phyloP scores from a whole-genome alignment of 2,113 vertebrate species.

The Trinectes maculatus region DNA sequence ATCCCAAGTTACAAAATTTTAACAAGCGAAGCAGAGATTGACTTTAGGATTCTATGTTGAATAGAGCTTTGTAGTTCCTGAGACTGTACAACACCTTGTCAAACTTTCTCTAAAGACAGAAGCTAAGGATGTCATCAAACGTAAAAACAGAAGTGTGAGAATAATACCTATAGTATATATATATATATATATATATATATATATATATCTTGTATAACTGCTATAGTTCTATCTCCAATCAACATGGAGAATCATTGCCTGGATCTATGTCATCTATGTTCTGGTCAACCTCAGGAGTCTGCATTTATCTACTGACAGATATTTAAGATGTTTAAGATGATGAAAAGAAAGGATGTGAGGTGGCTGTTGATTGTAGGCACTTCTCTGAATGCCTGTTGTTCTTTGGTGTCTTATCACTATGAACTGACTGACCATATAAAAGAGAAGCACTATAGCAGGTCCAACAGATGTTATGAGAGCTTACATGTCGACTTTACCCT shows the following conservation, averaged over 20 bases:
- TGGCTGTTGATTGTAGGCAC: background rate
- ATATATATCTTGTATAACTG: too few relatives aligned
- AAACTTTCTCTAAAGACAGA: background rate
- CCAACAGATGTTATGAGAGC: background rate
- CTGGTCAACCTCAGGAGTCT: background rate
- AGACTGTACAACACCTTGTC: background rate
- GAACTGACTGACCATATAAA: background rate
- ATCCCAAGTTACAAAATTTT: too few relatives aligned
- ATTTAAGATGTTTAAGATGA: background rate
- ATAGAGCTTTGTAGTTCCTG: too few relatives aligned
- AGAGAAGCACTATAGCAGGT: too few relatives aligned
- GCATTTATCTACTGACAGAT: background rate
- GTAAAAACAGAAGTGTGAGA: background rate
- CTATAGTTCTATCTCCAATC: background rate
- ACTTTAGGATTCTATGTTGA: background rate
- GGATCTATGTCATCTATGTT: background rate
- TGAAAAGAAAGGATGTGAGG: conserved; percentile 1
- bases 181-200: too few relatives aligned
- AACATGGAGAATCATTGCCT: background rate
- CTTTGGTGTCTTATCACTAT: background rate
- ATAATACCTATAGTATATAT: too few relatives aligned
- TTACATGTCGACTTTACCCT: background rate
- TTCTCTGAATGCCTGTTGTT: background rate
- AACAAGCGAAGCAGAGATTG: too few relatives aligned
- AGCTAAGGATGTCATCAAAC: background rate